These are phyloP conservation scores for Zaprionus davidi DNA, from an alignment of 1,140 invertebrate species.

Conservation along the genomic window DNA sequence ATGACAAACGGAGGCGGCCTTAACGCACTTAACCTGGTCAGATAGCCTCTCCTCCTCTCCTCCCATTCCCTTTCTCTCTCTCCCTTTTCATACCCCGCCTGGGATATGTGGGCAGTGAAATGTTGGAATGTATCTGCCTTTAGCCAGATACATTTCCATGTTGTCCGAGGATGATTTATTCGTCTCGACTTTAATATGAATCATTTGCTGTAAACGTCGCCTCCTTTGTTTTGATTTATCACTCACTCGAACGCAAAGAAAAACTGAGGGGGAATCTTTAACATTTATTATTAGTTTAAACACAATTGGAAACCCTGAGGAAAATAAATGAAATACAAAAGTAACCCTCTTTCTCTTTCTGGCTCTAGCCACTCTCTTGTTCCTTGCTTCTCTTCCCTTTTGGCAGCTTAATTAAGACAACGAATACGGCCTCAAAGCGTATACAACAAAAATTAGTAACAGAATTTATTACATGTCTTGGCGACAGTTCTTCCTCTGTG, in stretches of 20 bases:
- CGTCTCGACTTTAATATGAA: slow-evolving; percentile 71
- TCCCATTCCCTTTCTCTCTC: no score
- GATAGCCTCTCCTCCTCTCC: no score
- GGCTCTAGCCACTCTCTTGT: no score
- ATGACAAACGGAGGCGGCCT: slow-evolving; percentile 47
- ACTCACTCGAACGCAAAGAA: neutral
- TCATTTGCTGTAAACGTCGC: slow-evolving; percentile 68
- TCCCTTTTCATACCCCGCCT: neutral
- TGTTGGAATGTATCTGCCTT: no score
- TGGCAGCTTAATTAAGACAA: slow-evolving; percentile 59
- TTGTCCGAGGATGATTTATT: slow-evolving; percentile 62
- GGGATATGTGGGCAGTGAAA: no score
- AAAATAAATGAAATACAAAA: no score
- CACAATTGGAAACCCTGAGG: no score
- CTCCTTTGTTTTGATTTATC: slow-evolving; percentile 69
- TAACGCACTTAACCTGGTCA: slow-evolving; percentile 53
- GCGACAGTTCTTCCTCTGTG: slow-evolving; percentile 8
- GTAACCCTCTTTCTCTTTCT: neutral
- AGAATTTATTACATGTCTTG: slow-evolving; percentile 72
- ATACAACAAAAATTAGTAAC: slow-evolving; percentile 74
- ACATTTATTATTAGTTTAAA: no score
- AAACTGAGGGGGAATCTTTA: no score
- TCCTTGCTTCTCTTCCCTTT: neutral
- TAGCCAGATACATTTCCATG: slow-evolving; percentile 43
- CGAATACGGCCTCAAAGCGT: slow-evolving; percentile 49